A percentile compares a stretch with the other conserved stretches of the same genome.
phyloP scores from a whole-genome alignment of 2,797 vertebrate species.

The Argya squamiceps region DNA sequence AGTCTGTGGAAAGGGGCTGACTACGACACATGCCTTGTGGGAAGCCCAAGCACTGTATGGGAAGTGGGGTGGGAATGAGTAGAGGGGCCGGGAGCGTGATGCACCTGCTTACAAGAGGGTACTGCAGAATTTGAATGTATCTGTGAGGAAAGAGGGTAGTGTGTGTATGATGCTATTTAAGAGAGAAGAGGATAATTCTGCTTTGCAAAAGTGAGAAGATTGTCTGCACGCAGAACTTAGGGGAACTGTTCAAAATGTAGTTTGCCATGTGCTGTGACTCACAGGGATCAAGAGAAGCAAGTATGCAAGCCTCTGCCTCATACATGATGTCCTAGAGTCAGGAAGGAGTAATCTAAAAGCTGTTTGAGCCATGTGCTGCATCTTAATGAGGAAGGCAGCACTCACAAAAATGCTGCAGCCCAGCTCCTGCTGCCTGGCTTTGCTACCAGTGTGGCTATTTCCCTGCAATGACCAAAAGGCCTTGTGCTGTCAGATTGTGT shows the following conservation, averaged over 20 bases:
- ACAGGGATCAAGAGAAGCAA: background rate
- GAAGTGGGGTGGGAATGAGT: background rate
- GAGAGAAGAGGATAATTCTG: background rate
- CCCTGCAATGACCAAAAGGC: background rate
- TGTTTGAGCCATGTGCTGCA: background rate
- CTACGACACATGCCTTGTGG: background rate
- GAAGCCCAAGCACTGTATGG: background rate
- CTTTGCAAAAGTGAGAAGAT: background rate
- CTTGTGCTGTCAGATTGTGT: background rate
- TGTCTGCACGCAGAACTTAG: background rate
- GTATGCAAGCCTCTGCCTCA: background rate
- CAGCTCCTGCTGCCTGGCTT: background rate
- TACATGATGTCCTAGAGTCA: background rate
- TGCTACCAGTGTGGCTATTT: background rate
- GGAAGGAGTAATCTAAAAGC: constrained; percentile 21
- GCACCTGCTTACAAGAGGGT: background rate
- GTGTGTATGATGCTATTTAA: rapidly evolving
- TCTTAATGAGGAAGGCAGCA: background rate
- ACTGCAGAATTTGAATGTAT: background rate
- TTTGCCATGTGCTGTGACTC: background rate
- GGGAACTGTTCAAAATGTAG: background rate
- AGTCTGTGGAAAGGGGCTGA: background rate
- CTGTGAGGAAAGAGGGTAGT: background rate
- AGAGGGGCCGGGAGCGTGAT: background rate
- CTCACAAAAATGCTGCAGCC: background rate